Conservation (phyloP, 2,888 invertebrate genomes). For the Yponomeuta sedellus region DNA sequence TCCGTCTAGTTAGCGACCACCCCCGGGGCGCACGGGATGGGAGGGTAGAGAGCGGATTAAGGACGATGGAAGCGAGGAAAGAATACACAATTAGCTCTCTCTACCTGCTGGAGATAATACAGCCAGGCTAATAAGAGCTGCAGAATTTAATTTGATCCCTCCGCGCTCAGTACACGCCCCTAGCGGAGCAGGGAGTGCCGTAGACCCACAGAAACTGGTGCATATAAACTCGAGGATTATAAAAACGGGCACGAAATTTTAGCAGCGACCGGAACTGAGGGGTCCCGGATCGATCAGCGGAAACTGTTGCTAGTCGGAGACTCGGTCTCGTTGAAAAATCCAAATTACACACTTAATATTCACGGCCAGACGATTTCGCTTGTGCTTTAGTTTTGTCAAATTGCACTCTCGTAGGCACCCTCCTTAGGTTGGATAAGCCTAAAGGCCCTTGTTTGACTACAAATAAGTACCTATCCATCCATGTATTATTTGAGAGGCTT, state of each 20-base stretch:
- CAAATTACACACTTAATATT: slow-evolving; percentile 71
- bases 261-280: slow-evolving; percentile 67
- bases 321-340: slow-evolving; percentile 68
- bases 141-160: slow-evolving; percentile 33
- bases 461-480: not conserved
- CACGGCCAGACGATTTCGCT: slow-evolving; percentile 31
- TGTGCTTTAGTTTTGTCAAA: slow-evolving; percentile 5
- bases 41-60: slow-evolving; percentile 65
- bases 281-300: slow-evolving; percentile 64
- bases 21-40: slow-evolving; percentile 33
- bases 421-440: not conserved
- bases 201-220: slow-evolving; percentile 40
- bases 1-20: slow-evolving; percentile 65
- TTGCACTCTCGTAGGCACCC: not conserved
- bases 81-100: slow-evolving; percentile 75
- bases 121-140: slow-evolving; percentile 45
- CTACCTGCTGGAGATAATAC: slow-evolving; percentile 71
- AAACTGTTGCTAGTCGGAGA: slow-evolving; percentile 38
- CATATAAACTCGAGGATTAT: slow-evolving; percentile 60
- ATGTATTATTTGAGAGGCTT: not conserved
- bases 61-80: slow-evolving; percentile 71
- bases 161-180: slow-evolving; percentile 17
- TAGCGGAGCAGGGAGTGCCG: slow-evolving; percentile 19
- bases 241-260: slow-evolving; percentile 60
- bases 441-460: not conserved